phyloP scores from a whole-genome alignment of 2,888 invertebrate genomes.

The Onthophagus sagittarius region DNA sequence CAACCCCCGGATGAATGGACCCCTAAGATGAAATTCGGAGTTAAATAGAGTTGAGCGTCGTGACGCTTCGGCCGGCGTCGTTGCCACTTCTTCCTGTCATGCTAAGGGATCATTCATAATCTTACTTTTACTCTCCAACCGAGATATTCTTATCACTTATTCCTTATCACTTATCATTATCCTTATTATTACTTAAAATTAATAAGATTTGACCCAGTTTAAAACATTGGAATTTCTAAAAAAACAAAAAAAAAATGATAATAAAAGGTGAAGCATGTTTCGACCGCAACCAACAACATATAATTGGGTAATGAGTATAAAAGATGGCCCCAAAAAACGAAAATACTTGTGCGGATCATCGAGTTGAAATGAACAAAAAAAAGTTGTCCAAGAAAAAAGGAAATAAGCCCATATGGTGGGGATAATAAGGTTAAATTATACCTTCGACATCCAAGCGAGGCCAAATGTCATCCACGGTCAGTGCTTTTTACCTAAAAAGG shows the following conservation, averaged over 20 bases:
- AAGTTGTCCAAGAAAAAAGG: background rate
- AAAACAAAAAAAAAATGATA: too few relatives aligned
- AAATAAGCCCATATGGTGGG: background rate
- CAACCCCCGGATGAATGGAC: background rate
- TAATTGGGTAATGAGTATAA: background rate
- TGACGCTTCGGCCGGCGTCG: background rate
- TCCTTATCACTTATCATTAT: too few relatives aligned
- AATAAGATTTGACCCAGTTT: background rate
- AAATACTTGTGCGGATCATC: background rate
- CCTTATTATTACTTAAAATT: too few relatives aligned
- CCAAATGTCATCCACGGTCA: background rate
- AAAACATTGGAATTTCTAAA: background rate
- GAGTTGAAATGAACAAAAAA: background rate
- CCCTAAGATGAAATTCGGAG: background rate
- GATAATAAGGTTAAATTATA: background rate
- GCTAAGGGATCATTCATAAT: background rate
- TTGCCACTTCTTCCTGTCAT: background rate
- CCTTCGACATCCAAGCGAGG: background rate
- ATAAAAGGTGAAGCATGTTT: background rate
- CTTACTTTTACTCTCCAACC: background rate
- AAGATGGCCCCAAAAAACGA: background rate
- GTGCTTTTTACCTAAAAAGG: background rate
- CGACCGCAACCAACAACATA: background rate
- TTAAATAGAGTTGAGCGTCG: constrained; percentile 8
- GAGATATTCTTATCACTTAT: background rate